A percentile compares a stretch with the other conserved stretches of the same genome.
These are phyloP conservation scores for Phenacoccus solenopsis DNA, from an alignment of 1,140 invertebrate species.

Conservation along the genomic window DNA sequence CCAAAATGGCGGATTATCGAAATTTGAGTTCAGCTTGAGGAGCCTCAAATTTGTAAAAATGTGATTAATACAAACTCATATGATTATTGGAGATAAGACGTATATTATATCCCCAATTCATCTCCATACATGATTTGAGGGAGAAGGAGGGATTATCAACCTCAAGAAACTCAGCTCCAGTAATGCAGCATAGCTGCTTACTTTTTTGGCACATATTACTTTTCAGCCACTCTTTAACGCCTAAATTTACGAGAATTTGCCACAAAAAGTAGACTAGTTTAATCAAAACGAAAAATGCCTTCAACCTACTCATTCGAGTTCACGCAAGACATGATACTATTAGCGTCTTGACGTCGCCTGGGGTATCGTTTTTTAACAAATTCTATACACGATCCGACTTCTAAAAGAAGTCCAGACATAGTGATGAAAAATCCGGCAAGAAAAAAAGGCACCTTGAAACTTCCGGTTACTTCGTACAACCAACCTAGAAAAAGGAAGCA, in stretches of 20 bases:
- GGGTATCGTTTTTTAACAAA: not conserved
- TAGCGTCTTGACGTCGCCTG: not conserved
- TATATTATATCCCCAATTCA: too few relatives aligned
- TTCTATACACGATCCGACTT: slow-evolving; percentile 20
- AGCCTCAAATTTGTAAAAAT: too few relatives aligned
- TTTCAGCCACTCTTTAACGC: too few relatives aligned
- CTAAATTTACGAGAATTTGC: not conserved
- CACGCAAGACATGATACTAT: not conserved
- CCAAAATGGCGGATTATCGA: too few relatives aligned
- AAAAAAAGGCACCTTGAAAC: slow-evolving; percentile 60
- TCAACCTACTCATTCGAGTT: slow-evolving; percentile 5
- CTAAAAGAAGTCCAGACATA: slow-evolving; percentile 58
- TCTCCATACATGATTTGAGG: too few relatives aligned
- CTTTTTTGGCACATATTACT: too few relatives aligned
- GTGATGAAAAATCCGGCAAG: slow-evolving; percentile 61
- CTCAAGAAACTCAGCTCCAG: too few relatives aligned
- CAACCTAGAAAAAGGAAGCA: slow-evolving; percentile 38
- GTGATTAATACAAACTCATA: too few relatives aligned
- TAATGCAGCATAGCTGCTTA: too few relatives aligned
- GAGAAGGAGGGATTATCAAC: too few relatives aligned
- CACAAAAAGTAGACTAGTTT: not conserved
- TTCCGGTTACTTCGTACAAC: slow-evolving; percentile 51
- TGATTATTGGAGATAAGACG: too few relatives aligned
- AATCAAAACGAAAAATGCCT: not conserved
- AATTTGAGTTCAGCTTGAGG: too few relatives aligned